Conservation (phyloP, 2,888 invertebrate species). For the Eumerus sabulonum region DNA sequence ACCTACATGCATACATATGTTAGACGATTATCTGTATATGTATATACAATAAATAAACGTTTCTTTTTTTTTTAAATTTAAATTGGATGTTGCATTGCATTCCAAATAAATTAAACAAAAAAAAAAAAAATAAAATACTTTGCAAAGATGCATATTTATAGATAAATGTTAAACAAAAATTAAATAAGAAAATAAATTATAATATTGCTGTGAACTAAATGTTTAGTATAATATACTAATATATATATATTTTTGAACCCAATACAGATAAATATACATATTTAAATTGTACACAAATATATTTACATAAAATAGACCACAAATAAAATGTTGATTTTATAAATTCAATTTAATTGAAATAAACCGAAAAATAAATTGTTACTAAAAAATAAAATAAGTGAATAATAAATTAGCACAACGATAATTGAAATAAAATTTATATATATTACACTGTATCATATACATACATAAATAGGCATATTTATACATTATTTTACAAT, state of each 20-base stretch:
- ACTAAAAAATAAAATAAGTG: conserved; percentile 30
- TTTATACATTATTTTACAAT: conserved; percentile 21
- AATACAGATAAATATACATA: conserved; percentile 29
- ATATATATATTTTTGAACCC: conserved; percentile 45
- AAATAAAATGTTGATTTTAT: conserved; percentile 34
- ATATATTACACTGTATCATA: conserved; percentile 49
- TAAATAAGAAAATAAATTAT: conserved; percentile 23
- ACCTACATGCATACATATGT: conserved; percentile 45
- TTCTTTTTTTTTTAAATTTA: conserved; percentile 47
- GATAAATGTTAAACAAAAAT: conserved; percentile 61
- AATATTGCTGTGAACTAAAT: conserved; percentile 68
- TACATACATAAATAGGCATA: conserved; percentile 30
- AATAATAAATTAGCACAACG: conserved; percentile 66
- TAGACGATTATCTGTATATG: too few species aligned
- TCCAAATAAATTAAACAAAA: conserved; percentile 50
- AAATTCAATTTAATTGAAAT: conserved; percentile 51
- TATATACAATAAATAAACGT: conserved; percentile 44
- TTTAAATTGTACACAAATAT: conserved; percentile 31
- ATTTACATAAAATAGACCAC: conserved; percentile 36
- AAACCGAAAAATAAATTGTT: conserved; percentile 29
- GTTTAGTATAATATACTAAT: conserved; percentile 63
- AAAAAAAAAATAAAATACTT: conserved; percentile 28
- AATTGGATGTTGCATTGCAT: conserved; percentile 68
- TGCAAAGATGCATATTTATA: conserved; percentile 25
- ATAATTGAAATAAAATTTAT: conserved; percentile 32